These are phyloP conservation scores for Poecilus cupreus DNA, from an alignment of 2,888 invertebrate species.

Conservation along the genomic window DNA sequence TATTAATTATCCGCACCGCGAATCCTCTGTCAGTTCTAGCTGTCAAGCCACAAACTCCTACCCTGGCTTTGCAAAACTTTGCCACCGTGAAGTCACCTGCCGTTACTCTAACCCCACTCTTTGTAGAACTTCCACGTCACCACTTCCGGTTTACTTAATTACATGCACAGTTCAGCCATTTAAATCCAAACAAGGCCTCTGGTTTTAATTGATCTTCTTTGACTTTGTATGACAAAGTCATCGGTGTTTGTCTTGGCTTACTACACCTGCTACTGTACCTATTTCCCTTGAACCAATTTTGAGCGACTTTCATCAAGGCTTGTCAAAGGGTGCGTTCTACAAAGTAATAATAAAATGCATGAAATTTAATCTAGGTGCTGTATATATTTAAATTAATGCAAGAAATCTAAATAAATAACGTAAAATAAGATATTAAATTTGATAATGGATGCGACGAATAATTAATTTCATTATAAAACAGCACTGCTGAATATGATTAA, in stretches of 20 bases:
- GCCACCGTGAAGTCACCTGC: neutral
- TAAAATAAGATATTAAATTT: no score
- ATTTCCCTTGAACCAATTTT: no score
- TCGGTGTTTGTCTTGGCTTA: neutral
- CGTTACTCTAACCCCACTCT: neutral
- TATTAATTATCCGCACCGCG: neutral
- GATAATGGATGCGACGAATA: no score
- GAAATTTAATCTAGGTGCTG: no score
- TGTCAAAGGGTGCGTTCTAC: no score
- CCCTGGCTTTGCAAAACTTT: neutral
- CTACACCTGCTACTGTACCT: no score
- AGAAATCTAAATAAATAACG: no score
- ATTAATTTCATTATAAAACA: no score
- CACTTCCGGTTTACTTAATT: conserved; percentile 24
- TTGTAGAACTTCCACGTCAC: neutral
- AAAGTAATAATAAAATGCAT: no score
- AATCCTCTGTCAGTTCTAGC: neutral
- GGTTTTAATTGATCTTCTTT: conserved; percentile 32
- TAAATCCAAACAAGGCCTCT: conserved; percentile 15
- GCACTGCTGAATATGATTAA: no score
- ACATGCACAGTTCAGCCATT: neutral
- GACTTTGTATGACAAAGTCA: neutral
- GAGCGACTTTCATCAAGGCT: no score
- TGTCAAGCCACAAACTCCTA: conserved; percentile 7
- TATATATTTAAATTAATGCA: no score